phyloP scores from a whole-genome alignment of 2,888 invertebrate genomes.

The Cosmia pyralina region DNA sequence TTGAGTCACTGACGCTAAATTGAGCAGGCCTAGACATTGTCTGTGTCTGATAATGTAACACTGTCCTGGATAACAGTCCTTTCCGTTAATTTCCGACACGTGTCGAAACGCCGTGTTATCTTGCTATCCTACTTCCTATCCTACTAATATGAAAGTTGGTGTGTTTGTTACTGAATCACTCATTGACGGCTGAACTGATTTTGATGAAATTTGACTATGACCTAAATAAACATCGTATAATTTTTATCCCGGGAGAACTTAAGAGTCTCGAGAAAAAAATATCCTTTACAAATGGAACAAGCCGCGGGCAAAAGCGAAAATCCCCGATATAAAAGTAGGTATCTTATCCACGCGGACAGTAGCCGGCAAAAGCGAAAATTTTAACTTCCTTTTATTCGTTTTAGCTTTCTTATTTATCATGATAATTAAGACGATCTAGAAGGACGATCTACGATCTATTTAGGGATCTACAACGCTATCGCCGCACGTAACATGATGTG shows the following conservation, averaged over 20 bases:
- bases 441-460: slow-evolving; percentile 1
- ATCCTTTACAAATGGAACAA: background rate
- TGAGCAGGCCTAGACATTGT: background rate
- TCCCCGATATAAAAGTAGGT: background rate
- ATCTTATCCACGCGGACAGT: background rate
- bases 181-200: background rate
- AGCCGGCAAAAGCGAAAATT: background rate
- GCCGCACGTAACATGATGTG: background rate
- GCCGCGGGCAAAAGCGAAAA: background rate
- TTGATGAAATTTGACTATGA: background rate
- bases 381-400: background rate
- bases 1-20: slow-evolving; percentile 23
- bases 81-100: slow-evolving; percentile 5
- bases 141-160: background rate
- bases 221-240: background rate
- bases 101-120: background rate
- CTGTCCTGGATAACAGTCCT: background rate
- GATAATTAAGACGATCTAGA: background rate
- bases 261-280: background rate
- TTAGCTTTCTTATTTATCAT: background rate
- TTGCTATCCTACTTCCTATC: background rate
- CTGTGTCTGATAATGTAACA: slow-evolving; percentile 17
- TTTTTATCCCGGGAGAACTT: background rate
- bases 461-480: background rate
- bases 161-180: background rate